A percentile compares a stretch with the other conserved stretches of the same genome.
These are phyloP conservation scores for Rhopalosiphum maidis DNA, from an alignment of 1,140 invertebrate species.

Conservation along the genomic window DNA sequence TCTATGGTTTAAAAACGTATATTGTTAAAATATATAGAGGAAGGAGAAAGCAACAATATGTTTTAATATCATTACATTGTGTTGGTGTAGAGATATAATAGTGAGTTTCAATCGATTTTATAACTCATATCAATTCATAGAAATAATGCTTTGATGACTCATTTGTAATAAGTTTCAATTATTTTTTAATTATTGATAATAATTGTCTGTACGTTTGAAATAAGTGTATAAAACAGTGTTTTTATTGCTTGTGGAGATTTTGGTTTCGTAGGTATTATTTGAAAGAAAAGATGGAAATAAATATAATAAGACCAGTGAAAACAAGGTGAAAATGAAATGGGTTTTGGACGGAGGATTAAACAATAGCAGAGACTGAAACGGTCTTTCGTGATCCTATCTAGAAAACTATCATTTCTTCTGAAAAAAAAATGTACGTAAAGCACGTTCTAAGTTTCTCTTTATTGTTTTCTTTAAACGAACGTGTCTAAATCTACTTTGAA, in stretches of 20 bases:
- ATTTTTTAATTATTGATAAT: neutral
- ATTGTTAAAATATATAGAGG: no score
- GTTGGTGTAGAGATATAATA: no score
- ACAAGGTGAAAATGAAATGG: constrained; percentile 48
- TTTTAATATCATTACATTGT: no score
- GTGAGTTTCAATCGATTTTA: no score
- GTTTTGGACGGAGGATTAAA: constrained; percentile 46
- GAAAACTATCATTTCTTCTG: constrained; percentile 29
- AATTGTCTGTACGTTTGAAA: neutral
- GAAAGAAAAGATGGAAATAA: constrained; percentile 1
- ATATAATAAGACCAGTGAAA: constrained; percentile 11
- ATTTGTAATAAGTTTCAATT: neutral
- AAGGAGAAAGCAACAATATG: no score
- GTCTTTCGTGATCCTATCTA: constrained; percentile 38
- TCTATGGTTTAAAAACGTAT: no score
- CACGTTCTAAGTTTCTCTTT: constrained; percentile 45
- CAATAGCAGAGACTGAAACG: constrained; percentile 42
- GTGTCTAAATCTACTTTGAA: constrained; percentile 41
- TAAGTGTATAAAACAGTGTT: neutral
- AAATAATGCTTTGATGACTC: neutral
- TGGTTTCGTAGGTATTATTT: neutral
- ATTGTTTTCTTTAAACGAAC: constrained; percentile 47
- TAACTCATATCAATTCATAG: no score
- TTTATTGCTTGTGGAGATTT: constrained; percentile 8
- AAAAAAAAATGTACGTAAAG: constrained; percentile 30